Base-by-base conservation (phyloP, 64 coral and sea anemone species). In the Stichodactyla mertensii region DNA sequence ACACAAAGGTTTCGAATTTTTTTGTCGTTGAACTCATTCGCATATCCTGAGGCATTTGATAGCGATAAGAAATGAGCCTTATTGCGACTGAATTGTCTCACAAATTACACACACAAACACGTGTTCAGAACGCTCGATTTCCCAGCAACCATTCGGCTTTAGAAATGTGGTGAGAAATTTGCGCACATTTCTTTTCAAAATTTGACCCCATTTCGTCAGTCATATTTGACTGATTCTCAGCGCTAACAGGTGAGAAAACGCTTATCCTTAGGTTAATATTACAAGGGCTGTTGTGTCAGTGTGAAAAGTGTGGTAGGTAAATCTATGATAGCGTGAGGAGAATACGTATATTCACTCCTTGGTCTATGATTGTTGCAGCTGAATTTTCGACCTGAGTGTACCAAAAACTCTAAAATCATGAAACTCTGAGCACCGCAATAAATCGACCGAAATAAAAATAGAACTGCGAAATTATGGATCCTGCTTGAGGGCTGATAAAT, bases 41-140 rank as follows among this genome's bases (percentile, higher is more conserved):
- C 61, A 93, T 97, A 93, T 93, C 94, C 94, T 24, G 94, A 90
- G 94, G 94, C 94, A 87, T 89, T 92, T 90, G 84, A 82, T 89
- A 88, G 71, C 82, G 91, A 93, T 90, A 90, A 93, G 88, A 87
- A 84, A 83, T 77, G 51, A 74, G 82, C 86, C 36, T 88, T 88
- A 88, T 92, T 92, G 86, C 87, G 78, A 82, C 57, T 66, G 78
- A 87, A 64, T 92, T 71, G 90, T 74, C 80, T 82, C 80, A 62
- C 83, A 85, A 85, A 92, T 92, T 92, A 87, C 70, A 92, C 91
- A 92, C 61, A 92, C 54, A 78, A 80, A 92, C 91, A 92, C 91
- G 86, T 92, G 91, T 87, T 88, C 64, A 27, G 20, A 57, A 64
- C 66, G 16, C 55, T 89, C 54, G 82, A 92, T 88, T 92, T 92